Base-by-base conservation (phyloP, 92 coral and sea anemone species). In the Desmophyllum pertusum region DNA sequence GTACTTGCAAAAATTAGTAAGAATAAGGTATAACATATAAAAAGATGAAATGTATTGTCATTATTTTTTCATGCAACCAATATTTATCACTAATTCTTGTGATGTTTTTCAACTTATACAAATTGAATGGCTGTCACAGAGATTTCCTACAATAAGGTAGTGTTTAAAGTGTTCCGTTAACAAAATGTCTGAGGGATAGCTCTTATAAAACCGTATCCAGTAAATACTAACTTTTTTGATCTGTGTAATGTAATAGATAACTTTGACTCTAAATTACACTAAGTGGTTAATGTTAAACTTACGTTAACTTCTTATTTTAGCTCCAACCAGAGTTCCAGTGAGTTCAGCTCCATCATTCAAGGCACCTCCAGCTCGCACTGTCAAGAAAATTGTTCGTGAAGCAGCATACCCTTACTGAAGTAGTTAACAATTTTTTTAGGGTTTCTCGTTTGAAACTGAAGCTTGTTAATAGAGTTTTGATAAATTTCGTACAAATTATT, bases 301-400 rank as follows among this genome's bases (percentile, higher is more conserved):
- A 55, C 85, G 29, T 81, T 80, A 82, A 82, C 67, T 91, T 90
- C 95, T 91, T 92, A 85, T 94, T 94, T 67, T 94, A 94, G 98
- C 98, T 63, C 95, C 98, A 65, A 92, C 90, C 83, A 91, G 93
- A 64, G 90, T 91, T 76, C 89, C 89, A 59, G 92, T 89, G 42
- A 92, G 87, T 52, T 73, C 93, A 75, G 87, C 92, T 75, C 84
- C 95, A 73, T 87, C 89, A 51, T 94, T 88, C 95, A 94, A 94
- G 98, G 90, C 93, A 15, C 85, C 98, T 15, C 92, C 95, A 76
- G 89, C 85, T 59, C 92, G 98, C 43, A 90, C 98, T 41, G 84
- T 94, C 89, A 96, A 96, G 98, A 90, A 94, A 88, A 76, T 93
- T 79, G 91, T 92, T 69, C 98, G 98, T 64, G 98, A 96, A 84